Conservation (phyloP, 2,113 vertebrate species). For the Hipposideros armiger region DNA sequence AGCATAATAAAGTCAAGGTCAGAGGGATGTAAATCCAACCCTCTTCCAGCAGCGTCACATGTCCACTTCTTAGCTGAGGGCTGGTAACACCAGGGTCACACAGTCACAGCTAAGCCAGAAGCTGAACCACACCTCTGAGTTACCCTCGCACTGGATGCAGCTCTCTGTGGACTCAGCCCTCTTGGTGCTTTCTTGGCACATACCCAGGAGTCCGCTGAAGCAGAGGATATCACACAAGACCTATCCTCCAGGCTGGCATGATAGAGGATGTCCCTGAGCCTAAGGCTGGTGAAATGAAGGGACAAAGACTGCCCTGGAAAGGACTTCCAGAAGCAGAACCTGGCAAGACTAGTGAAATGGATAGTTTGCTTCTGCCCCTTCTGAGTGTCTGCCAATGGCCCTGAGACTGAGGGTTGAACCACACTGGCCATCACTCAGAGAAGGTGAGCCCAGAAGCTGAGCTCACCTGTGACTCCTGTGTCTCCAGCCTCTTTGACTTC, state of each 20-base stretch:
- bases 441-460: not conserved
- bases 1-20: not conserved
- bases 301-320: not conserved
- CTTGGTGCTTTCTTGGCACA: not conserved
- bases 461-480: not conserved
- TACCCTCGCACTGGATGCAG: accelerated
- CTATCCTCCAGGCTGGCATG: not conserved
- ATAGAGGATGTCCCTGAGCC: not conserved
- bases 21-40: not conserved
- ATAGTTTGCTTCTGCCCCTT: not conserved
- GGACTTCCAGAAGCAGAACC: not conserved
- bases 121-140: not conserved
- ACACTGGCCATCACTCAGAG: not conserved
- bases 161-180: not conserved
- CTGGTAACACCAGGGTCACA: accelerated
- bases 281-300: not conserved
- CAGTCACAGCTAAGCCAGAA: not conserved
- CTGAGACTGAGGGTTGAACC: not conserved
- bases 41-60: not conserved
- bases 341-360: not conserved
- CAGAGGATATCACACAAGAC: too few relatives aligned
- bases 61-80: not conserved
- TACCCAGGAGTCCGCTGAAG: not conserved
- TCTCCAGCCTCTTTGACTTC: not conserved
- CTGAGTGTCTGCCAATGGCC: not conserved